phyloP scores from a whole-genome alignment of 2,113 vertebrate genomes.

The Engraulis encrasicolus region DNA sequence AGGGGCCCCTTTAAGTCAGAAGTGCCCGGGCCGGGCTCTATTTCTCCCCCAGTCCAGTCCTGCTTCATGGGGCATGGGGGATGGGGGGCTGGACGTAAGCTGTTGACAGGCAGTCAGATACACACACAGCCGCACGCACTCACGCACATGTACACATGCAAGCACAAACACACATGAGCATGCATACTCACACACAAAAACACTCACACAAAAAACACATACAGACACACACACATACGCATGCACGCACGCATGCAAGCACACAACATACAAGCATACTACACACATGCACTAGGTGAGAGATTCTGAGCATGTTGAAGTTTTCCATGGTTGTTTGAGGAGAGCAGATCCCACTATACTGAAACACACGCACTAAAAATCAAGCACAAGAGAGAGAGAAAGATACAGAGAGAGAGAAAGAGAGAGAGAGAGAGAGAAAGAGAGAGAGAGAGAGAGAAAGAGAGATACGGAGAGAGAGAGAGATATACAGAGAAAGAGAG shows the following conservation, averaged over 20 bases:
- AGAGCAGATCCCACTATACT: not conserved
- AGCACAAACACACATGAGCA: no score
- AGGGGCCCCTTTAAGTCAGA: no score
- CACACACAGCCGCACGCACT: not conserved
- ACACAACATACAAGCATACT: no score
- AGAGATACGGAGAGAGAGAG: not conserved
- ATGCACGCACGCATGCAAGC: not conserved
- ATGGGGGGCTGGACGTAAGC: no score
- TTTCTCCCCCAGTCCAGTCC: no score
- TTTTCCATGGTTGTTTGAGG: not conserved
- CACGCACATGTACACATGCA: not conserved
- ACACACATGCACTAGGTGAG: not conserved
- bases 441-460: no score
- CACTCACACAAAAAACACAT: no score
- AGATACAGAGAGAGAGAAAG: not conserved
- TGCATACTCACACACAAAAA: no score
- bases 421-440: not conserved
- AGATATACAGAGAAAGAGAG: conserved; percentile 5
- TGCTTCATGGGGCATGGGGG: no score
- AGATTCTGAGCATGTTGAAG: not conserved
- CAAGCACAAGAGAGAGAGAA: no score
- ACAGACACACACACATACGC: not conserved
- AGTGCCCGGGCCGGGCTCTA: no score
- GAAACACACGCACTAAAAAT: not conserved
- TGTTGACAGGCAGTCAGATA: no score